A percentile compares a stretch with the other conserved stretches of the same genome.
Evolutionary conservation across 2,888 invertebrate genomes (phyloP).

Genomic region (Agriopis marginaria): DNA sequence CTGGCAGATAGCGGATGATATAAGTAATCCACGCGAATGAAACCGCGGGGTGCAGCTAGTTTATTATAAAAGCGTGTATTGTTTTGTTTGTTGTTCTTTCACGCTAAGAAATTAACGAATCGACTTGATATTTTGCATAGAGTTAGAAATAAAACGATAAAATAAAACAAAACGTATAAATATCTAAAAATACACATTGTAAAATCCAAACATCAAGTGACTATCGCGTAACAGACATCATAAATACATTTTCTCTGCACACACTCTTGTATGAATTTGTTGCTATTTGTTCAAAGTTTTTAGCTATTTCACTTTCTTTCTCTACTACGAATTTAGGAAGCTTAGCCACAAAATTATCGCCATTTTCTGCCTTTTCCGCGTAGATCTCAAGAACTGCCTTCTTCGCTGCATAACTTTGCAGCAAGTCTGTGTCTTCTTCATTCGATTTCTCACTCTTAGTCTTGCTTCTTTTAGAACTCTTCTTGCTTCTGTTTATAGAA

Average conservation of each 20-base stretch:
- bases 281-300: conserved; percentile 51
- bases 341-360: conserved; percentile 64
- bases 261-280: conserved; percentile 47
- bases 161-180: conserved; percentile 14
- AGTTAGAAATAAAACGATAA: not conserved
- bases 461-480: conserved; percentile 21
- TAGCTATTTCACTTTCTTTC: conserved; percentile 54
- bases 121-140: too few species aligned
- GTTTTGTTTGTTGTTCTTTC: too few species aligned
- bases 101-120: too few species aligned
- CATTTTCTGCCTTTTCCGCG: conserved; percentile 60
- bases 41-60: too few species aligned
- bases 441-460: conserved; percentile 17
- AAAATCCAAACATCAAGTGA: conserved; percentile 39
- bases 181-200: conserved; percentile 27
- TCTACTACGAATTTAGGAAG: conserved; percentile 70
- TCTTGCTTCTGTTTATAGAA: conserved; percentile 4
- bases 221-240: conserved; percentile 52
- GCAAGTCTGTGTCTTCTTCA: conserved; percentile 55
- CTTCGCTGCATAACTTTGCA: conserved; percentile 73
- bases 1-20: too few species aligned
- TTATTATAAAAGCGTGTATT: too few species aligned
- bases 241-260: conserved; percentile 53
- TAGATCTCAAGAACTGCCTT: conserved; percentile 77
- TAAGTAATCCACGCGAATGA: too few species aligned